Conservation (phyloP, 2,888 invertebrate species). For the Caenorhabditis doughertyi region DNA sequence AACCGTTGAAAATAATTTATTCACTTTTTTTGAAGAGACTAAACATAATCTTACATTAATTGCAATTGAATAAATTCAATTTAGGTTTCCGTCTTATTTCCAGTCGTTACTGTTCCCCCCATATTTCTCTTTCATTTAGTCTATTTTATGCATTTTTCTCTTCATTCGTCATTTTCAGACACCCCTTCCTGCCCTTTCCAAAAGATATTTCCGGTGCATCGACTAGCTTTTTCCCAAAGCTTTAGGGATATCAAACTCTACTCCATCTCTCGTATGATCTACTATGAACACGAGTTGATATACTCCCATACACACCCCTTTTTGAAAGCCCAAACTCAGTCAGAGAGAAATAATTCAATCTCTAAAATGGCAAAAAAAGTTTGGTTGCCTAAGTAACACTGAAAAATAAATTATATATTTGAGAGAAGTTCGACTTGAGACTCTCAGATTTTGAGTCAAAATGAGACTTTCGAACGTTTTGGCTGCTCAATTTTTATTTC, state of each 20-base stretch:
- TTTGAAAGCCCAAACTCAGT: conserved; percentile 20
- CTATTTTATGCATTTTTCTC: no score
- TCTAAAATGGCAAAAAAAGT: conserved; percentile 12
- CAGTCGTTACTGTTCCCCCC: no score
- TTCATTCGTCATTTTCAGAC: no score
- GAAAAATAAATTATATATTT: conserved; percentile 50
- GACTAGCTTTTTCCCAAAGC: no score
- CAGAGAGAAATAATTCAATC: conserved; percentile 23
- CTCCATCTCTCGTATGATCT: background rate
- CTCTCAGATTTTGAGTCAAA: conserved; percentile 9
- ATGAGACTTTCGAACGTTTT: background rate
- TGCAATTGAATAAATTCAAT: no score
- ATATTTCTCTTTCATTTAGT: no score
- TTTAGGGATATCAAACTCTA: background rate
- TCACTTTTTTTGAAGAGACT: no score
- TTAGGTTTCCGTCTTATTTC: no score
- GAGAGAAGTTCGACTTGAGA: background rate
- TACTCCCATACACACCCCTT: conserved; percentile 8
- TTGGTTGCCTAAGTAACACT: conserved; percentile 53
- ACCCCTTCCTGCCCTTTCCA: no score
- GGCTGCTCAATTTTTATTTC: background rate
- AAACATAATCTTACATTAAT: no score
- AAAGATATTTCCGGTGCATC: no score
- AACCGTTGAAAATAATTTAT: no score
- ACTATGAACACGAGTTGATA: background rate